Base-by-base conservation (phyloP, 2,797 vertebrate genomes). In the Denticeps clupeoides region DNA sequence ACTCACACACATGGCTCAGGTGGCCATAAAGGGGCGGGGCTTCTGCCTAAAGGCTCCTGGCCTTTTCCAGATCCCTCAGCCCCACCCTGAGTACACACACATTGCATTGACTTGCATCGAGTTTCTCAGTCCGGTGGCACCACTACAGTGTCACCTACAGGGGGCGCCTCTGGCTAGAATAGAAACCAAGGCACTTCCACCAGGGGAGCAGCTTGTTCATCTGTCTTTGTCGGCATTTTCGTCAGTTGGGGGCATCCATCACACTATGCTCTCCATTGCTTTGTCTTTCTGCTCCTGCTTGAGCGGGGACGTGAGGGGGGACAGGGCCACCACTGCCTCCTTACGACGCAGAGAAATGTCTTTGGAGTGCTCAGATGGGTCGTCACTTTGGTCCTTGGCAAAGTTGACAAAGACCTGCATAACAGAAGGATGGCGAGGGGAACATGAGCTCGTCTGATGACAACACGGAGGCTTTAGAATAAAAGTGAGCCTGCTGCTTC, bases 381-480 rank as follows among this genome's bases (percentile, higher is more conserved):
- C 93, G 0, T 96, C 91, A 5, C 90, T 96, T 85, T 97, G 93
- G 84, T 97, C 93, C 82, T 95, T 97, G 28, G 93, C 93, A 61
- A 97, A 97, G 78, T 97, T 97, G 68, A 97, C 91, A 68, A 97
- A 97, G 67, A 97, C 93, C 91, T 95, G 63, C 7, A 57, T 49
- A 53, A 52, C 58, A 65, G 60, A 18, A 29, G 38, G n/a, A n/a
- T n/a, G n/a, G n/a, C n/a, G n/a, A n/a, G n/a, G n/a, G n/a, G n/a
- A n/a, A n/a, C n/a, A n/a, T n/a, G n/a, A n/a, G n/a, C n/a, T n/a
- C n/a, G n/a, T n/a, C n/a, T n/a, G n/a, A n/a, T n/a, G n/a, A n/a
- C n/a, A n/a, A n/a, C n/a, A n/a, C n/a, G n/a, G n/a, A n/a, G n/a
- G n/a, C n/a, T n/a, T n/a, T n/a, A n/a, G n/a, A n/a, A n/a, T n/a